Evolutionary conservation across 2,113 vertebrate genomes (phyloP).

Genomic region (Nanger granti): DNA sequence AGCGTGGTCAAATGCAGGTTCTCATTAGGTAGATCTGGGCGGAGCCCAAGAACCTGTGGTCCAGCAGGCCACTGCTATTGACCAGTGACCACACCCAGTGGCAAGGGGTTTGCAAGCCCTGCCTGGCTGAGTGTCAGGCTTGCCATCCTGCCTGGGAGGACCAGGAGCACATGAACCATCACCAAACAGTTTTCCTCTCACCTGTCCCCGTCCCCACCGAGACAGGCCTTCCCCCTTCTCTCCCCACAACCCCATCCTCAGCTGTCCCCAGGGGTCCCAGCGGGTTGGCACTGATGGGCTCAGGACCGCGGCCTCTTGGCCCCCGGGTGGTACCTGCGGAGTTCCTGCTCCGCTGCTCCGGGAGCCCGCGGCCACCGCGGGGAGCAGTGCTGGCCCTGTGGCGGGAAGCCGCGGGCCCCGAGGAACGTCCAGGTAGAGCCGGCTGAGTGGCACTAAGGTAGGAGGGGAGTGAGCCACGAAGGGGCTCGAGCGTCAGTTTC

Average conservation of each 20-base stretch:
- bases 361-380: accelerated
- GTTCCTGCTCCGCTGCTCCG: neutral
- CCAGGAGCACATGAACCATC: no score
- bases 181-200: neutral
- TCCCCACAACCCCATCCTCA: accelerated
- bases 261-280: neutral
- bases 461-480: accelerated
- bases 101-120: neutral
- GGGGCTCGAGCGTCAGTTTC: accelerated
- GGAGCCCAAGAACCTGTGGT: neutral
- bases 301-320: neutral
- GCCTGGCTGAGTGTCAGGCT: neutral
- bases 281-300: accelerated
- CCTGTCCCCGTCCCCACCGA: neutral
- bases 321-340: neutral
- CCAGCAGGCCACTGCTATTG: accelerated
- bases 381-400: accelerated
- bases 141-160: neutral
- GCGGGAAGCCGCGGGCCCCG: accelerated
- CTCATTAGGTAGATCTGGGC: neutral
- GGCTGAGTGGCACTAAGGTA: accelerated
- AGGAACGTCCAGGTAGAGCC: accelerated
- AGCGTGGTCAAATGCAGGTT: accelerated
- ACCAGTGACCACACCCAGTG: accelerated
- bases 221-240: no score